phyloP scores from a whole-genome alignment of 2,113 vertebrate genomes.

The Perca fluviatilis region DNA sequence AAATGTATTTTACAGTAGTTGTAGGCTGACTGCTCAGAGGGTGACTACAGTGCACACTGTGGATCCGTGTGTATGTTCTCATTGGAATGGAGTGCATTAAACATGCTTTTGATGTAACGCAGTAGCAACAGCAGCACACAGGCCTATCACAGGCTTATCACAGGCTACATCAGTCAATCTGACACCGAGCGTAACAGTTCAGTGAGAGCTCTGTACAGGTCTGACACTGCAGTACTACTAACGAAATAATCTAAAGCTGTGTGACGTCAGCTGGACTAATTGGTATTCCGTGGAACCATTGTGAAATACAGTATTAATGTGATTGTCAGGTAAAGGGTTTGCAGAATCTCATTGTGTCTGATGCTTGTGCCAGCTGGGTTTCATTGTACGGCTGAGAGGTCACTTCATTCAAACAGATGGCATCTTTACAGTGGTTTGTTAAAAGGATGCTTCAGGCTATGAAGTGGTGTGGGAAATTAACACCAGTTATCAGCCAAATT shows the following conservation, averaged over 20 bases:
- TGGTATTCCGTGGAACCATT: conserved; percentile 55
- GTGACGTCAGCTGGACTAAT: conserved; percentile 48
- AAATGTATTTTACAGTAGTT: conserved; percentile 49
- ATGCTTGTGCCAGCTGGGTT: conserved; percentile 63
- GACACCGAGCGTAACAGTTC: conserved; percentile 55
- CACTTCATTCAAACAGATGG: conserved; percentile 75
- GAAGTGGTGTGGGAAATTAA: conserved; percentile 56
- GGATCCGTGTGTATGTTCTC: conserved; percentile 32
- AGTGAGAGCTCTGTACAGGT: conserved; percentile 41
- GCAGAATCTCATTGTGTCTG: conserved; percentile 38
- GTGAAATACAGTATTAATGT: conserved; percentile 69
- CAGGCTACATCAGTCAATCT: conserved; percentile 69
- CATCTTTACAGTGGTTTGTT: conserved; percentile 67
- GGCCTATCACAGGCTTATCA: conserved; percentile 46
- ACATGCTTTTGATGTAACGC: conserved; percentile 61
- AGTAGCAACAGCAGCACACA: conserved; percentile 43
- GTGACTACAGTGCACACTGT: conserved; percentile 19
- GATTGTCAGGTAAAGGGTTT: conserved; percentile 61
- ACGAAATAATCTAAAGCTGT: conserved; percentile 49
- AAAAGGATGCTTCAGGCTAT: conserved; percentile 57
- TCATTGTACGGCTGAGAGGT: conserved; percentile 64
- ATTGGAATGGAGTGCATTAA: conserved; percentile 42
- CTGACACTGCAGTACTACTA: conserved; percentile 30
- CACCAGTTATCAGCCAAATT: conserved; percentile 48
- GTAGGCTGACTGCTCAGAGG: conserved; percentile 31